These are phyloP conservation scores for Cochlearius cochlearius DNA, from an alignment of 2,113 vertebrate species.

Conservation along the genomic window DNA sequence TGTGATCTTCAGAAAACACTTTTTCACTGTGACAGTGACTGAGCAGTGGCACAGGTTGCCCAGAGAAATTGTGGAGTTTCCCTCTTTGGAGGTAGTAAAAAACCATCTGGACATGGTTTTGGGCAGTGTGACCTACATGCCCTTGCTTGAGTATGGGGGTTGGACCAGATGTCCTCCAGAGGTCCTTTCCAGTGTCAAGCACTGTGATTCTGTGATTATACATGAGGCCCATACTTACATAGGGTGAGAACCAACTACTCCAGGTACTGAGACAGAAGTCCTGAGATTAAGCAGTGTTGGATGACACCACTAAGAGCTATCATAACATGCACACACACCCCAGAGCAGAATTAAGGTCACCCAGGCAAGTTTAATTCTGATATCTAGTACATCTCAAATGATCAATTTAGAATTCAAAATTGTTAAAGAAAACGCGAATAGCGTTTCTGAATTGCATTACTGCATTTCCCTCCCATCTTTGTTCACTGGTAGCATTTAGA, in stretches of 20 bases:
- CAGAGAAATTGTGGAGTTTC: no score
- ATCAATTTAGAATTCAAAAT: not conserved
- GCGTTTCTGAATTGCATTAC: not conserved
- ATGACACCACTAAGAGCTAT: not conserved
- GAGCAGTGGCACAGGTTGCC: no score
- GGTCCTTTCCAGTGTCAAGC: not conserved
- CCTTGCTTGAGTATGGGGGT: no score
- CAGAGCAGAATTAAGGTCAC: not conserved
- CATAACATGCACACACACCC: not conserved
- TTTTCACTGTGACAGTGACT: no score
- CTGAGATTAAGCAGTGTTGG: not conserved
- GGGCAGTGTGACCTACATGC: no score
- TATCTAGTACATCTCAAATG: not conserved
- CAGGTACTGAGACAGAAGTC: not conserved
- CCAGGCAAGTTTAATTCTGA: not conserved
- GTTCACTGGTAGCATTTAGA: not conserved
- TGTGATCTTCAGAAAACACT: no score
- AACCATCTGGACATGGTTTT: no score
- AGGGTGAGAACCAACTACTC: not conserved
- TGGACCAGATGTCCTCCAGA: not conserved
- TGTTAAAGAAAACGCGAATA: not conserved
- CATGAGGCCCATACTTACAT: not conserved
- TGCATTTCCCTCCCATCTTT: not conserved
- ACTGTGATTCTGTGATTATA: not conserved
- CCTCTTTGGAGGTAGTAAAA: no score